phyloP scores from a whole-genome alignment of 2,888 invertebrate genomes.

The Eupithecia inturbata region DNA sequence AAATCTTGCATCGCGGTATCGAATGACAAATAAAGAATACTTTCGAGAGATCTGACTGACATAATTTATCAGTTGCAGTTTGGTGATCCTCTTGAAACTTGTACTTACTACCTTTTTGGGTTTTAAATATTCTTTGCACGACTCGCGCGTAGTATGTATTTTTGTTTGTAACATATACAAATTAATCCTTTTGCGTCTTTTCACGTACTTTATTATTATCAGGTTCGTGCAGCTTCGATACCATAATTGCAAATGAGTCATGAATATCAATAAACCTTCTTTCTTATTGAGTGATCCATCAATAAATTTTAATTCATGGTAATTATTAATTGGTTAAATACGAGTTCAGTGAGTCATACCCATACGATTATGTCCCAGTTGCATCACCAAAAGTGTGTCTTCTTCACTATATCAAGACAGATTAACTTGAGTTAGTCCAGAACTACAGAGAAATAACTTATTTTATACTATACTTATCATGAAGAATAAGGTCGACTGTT shows the following conservation, averaged over 20 bases:
- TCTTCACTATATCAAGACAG: background rate
- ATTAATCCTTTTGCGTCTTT: conserved; percentile 55
- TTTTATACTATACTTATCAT: background rate
- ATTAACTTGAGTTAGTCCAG: background rate
- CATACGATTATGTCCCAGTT: conserved; percentile 45
- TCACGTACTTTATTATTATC: conserved; percentile 50
- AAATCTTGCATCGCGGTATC: conserved; percentile 52
- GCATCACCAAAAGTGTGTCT: conserved; percentile 5
- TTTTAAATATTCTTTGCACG: conserved; percentile 56
- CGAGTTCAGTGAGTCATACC: conserved; percentile 53
- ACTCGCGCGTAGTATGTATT: conserved; percentile 55
- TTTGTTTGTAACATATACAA: conserved; percentile 61
- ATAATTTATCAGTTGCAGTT: conserved; percentile 54
- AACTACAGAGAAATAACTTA: background rate
- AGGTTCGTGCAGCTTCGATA: conserved; percentile 52
- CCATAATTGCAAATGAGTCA: conserved; percentile 60
- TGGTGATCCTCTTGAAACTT: conserved; percentile 54
- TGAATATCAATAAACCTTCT: conserved; percentile 45
- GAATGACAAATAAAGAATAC: conserved; percentile 53
- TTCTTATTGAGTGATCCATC: conserved; percentile 44
- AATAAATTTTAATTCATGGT: conserved; percentile 62
- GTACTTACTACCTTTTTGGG: conserved; percentile 60
- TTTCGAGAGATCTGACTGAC: conserved; percentile 45
- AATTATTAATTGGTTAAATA: conserved; percentile 57
- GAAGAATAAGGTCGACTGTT: conserved; percentile 8